A percentile compares a stretch with the other conserved stretches of the same genome.
phyloP scores from a whole-genome alignment of 2,888 invertebrate species.

The Stenchaetothrips biformis region DNA sequence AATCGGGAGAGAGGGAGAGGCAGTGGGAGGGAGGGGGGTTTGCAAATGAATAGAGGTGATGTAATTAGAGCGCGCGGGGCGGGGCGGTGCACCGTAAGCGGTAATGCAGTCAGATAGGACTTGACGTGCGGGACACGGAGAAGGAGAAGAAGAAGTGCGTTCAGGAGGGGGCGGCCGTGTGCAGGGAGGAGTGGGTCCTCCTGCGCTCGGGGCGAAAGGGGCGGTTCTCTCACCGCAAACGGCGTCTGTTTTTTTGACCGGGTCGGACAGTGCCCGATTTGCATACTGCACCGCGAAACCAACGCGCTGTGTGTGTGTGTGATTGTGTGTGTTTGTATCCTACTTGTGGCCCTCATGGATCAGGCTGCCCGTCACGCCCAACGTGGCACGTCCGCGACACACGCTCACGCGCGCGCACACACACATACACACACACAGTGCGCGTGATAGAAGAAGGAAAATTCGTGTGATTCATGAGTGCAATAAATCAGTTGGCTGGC shows the following conservation, averaged over 20 bases:
- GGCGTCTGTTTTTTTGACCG: too few species aligned
- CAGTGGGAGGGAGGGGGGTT: too few species aligned
- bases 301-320: background rate
- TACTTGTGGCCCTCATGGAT: too few species aligned
- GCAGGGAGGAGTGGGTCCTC: constrained; percentile 3
- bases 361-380: background rate
- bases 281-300: background rate
- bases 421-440: background rate
- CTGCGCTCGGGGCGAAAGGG: too few species aligned
- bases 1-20: too few species aligned
- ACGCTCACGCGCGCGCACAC: background rate
- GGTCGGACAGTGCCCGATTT: too few species aligned
- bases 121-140: constrained; percentile 25
- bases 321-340: background rate
- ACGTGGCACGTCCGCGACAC: background rate
- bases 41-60: background rate
- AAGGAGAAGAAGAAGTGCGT: background rate
- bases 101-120: constrained; percentile 3
- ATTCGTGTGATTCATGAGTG: background rate
- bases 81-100: constrained; percentile 21
- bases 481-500: background rate
- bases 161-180: background rate
- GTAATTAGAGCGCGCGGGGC: background rate
- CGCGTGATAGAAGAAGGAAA: background rate
- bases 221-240: too few species aligned